Evolutionary conservation across 2,113 vertebrate species (phyloP), one percentile per base, ranked within the genome.

Genomic region (Helogale parvula): DNA sequence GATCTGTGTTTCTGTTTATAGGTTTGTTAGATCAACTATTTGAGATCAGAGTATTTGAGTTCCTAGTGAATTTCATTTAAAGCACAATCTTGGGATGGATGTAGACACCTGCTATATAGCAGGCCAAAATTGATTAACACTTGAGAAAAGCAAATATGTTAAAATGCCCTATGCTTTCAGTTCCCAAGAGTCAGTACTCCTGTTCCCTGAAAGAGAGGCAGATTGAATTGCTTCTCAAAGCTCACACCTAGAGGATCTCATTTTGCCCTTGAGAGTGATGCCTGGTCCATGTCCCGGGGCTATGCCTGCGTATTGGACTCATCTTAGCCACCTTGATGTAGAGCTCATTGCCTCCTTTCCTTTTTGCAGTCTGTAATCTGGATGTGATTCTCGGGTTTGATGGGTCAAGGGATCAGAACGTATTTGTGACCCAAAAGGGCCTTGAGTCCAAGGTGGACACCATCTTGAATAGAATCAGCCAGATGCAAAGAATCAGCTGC

Each of bases 311-410:
- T 0, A 7, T 9, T 17, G 60, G 27, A 0, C 12, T 57, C 21
- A 3, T 38, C 66, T 65, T 2, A 0, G 21, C 25, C 14, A 31
- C 41, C 29, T 69, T 5, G 2, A 3, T 33, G 63, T 14, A 12
- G 8, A 12, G 45, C 57, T 95, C 90, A 65, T 1, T 0, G 4
- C 6, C 41, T 54, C n/a, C 57, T 1, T 50, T 93, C 90, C 94
- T 29, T 33, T 41, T 97, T 86, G 38, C 98, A 99, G 99, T 98
- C 0, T 99, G 99, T 38, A 98, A 98, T 41, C 82, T 99, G 92
- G 99, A 99, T 23, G 99, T 99, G 96, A 99, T 99, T 94, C 98
- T 99, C 71, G 99, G 99, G 38, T 99, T 99, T 0, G 99, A 99
- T 69, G 99, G 99, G 71, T 98, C 98, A 0, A 98, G 98, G 2